These are phyloP conservation scores for Patella ulyssiponensis DNA, from an alignment of 2,888 invertebrate species.

Conservation along the genomic window DNA sequence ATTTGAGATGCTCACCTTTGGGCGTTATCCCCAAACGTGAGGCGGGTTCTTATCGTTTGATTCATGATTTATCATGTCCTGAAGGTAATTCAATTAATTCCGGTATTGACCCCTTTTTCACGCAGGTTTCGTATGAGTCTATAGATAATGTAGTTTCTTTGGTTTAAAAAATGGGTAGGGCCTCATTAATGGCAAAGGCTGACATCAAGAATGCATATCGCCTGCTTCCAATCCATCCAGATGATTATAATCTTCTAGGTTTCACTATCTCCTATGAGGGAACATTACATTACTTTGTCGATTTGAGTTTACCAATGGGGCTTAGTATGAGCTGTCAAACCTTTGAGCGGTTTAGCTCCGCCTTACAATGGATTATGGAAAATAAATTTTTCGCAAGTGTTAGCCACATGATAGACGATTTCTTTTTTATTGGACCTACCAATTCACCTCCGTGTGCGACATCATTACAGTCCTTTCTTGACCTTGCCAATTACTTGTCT, in stretches of 20 bases:
- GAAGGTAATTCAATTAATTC: not conserved
- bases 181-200: not conserved
- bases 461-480: not conserved
- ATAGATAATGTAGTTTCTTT: constrained; percentile 2
- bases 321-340: constrained; percentile 1
- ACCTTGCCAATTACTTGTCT: not conserved
- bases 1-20: not conserved
- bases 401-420: not conserved
- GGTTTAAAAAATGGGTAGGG: not conserved
- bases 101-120: not conserved
- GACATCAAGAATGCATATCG: constrained; percentile 4
- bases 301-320: constrained; percentile 11
- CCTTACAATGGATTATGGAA: constrained; percentile 12
- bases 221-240: no score
- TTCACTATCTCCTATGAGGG: not conserved
- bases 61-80: not conserved
- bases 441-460: not conserved
- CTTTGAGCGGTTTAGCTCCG: constrained; percentile 8
- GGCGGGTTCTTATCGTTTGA: not conserved
- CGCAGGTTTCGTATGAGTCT: not conserved
- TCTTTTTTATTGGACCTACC: not conserved
- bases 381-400: not conserved
- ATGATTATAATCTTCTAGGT: not conserved
- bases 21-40: not conserved
- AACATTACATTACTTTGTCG: not conserved